These are phyloP conservation scores for Cynodonichthys magdalenae DNA, from an alignment of 2,797 vertebrate species.

Conservation along the genomic window DNA sequence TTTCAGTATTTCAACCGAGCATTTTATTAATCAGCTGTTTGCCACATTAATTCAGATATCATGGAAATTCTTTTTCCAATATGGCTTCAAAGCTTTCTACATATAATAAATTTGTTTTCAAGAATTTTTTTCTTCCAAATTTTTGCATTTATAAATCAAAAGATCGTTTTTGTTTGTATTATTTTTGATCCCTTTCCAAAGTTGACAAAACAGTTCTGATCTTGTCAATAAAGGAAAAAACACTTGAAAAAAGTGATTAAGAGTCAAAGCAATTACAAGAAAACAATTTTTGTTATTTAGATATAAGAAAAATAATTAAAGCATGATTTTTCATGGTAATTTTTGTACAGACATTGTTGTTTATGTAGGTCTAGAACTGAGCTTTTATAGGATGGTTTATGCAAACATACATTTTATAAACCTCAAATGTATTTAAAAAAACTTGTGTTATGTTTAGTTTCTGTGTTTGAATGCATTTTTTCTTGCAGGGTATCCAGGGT, in stretches of 20 bases:
- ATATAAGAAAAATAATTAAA: neutral
- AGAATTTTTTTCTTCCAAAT: too few species aligned
- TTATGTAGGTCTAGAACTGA: too few species aligned
- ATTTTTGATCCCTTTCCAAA: too few species aligned
- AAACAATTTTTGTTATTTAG: neutral
- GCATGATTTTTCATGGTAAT: neutral
- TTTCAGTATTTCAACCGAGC: slow-evolving; percentile 12
- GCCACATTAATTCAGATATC: too few species aligned
- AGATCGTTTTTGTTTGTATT: too few species aligned
- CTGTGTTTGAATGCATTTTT: neutral
- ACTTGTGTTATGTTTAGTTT: neutral
- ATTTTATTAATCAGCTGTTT: too few species aligned
- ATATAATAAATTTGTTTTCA: too few species aligned
- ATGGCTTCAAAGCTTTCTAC: too few species aligned
- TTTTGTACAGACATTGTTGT: too few species aligned
- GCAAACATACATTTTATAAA: neutral
- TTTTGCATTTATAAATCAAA: too few species aligned
- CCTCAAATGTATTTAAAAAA: neutral
- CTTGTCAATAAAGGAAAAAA: neutral
- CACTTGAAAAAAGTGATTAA: neutral
- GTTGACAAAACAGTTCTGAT: neutral
- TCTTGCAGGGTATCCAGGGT: slow-evolving; percentile 75
- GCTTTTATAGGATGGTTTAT: neutral
- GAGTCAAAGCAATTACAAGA: neutral
- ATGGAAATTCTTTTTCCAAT: too few species aligned